Conservation (phyloP, 2,797 vertebrate genomes). For the Manis crassicaudata region DNA sequence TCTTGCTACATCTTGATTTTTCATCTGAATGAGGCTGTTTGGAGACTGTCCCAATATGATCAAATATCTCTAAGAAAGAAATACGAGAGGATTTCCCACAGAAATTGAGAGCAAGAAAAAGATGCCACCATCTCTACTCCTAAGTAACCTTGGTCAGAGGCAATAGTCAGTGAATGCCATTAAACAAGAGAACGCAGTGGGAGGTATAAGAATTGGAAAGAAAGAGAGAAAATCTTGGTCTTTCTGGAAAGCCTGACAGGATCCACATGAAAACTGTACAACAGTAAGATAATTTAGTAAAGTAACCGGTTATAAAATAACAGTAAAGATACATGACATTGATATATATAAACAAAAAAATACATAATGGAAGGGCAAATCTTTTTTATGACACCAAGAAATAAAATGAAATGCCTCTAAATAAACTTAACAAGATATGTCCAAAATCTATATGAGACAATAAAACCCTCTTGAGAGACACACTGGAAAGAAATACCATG, state of each 20-base stretch:
- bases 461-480: background rate
- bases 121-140: too few species aligned
- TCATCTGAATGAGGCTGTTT: background rate
- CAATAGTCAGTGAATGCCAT: background rate
- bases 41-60: background rate
- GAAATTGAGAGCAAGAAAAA: background rate
- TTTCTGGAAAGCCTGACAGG: background rate
- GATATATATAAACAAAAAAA: background rate
- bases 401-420: background rate
- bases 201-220: background rate
- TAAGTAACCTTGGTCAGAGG: background rate
- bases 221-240: background rate
- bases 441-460: background rate
- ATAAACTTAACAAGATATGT: background rate
- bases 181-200: background rate
- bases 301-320: background rate
- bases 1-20: background rate
- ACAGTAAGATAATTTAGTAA: constrained; percentile 13
- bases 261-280: background rate
- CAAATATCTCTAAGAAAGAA: background rate
- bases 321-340: background rate
- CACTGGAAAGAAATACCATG: background rate
- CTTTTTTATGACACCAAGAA: background rate
- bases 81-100: background rate
- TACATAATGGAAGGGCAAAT: background rate